Evolutionary conservation across 2,113 vertebrate genomes (phyloP).

Genomic region (Ptilonorhynchus violaceus): DNA sequence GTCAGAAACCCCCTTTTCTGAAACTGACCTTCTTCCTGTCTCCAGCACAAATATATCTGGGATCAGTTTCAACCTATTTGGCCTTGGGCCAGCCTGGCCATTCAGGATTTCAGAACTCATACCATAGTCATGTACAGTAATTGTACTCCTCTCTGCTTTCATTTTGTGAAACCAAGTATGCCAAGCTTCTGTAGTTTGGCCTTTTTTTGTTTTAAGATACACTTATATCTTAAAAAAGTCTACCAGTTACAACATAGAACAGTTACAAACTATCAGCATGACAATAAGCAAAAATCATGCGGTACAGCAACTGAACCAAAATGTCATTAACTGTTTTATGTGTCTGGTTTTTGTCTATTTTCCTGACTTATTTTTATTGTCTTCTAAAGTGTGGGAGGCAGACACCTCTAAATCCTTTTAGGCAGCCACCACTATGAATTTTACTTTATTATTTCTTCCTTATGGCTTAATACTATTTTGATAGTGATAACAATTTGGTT

Average conservation of each 20-base stretch:
- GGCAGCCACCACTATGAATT: not conserved
- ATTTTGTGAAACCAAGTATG: not conserved
- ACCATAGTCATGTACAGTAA: not conserved
- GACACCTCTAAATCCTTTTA: not conserved
- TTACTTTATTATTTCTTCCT: not conserved
- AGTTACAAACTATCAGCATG: not conserved
- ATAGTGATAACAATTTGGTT: not conserved
- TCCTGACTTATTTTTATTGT: not conserved
- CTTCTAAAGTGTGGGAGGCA: not conserved
- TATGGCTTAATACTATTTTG: constrained; percentile 5
- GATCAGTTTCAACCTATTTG: not conserved
- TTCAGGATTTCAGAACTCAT: not conserved
- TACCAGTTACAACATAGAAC: not conserved
- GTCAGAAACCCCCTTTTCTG: not conserved
- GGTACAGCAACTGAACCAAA: not conserved
- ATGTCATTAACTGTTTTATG: not conserved
- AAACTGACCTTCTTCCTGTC: not conserved
- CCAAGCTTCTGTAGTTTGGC: not conserved
- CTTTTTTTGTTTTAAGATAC: not conserved
- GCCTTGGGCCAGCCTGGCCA: not conserved
- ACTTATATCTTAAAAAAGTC: not conserved
- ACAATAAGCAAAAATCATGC: not conserved
- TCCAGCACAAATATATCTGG: not conserved
- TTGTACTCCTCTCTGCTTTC: not conserved
- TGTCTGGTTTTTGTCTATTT: not conserved